Evolutionary conservation across 2,888 invertebrate genomes (phyloP), one percentile per base, ranked within the genome.

Genomic region (Tipula confusa): DNA sequence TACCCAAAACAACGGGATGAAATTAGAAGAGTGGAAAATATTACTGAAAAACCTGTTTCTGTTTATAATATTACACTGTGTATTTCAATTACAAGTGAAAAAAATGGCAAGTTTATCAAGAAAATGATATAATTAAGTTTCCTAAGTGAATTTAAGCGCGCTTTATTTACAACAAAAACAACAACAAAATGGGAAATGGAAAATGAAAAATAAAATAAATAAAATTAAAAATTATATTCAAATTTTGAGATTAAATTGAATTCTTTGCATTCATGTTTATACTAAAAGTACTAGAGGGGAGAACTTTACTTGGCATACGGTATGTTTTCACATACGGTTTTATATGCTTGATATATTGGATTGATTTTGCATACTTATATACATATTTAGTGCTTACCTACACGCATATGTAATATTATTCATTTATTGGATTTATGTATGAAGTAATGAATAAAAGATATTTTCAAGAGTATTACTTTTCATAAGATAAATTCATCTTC

Each of bases 191-290:
- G 3, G 43, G 24, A 64, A 64, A 24, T 48, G 48, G 18, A 18
- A 48, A 64, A 64, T 4, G n/a, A 64, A 18, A 64, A 64, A 64
- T 7, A 64, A n/a, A n/a, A n/a, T n/a, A n/a, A n/a, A n/a, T n/a
- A n/a, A n/a, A n/a, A n/a, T n/a, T 64, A 24, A 64, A 64, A 64
- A 64, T 64, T 64, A 64, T 64, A 64, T 64, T 64, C 64, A 64
- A 64, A 64, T 64, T 64, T 64, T 24, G 64, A 64, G 64, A 64
- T 64, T 64, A 64, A 64, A 64, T 64, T 64, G 64, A 24, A 64
- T 64, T 64, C 24, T 7, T 24, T 24, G 24, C 11, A 18, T 64
- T 24, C 7, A 24, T 64, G 18, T n/a, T 64, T 64, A 1, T 24
- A 18, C 64, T 64, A n/a, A n/a, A 64, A 64, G 24, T 24, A 24